Base-by-base conservation (phyloP, 2,113 vertebrate genomes). In the Megaceryle maxima region DNA sequence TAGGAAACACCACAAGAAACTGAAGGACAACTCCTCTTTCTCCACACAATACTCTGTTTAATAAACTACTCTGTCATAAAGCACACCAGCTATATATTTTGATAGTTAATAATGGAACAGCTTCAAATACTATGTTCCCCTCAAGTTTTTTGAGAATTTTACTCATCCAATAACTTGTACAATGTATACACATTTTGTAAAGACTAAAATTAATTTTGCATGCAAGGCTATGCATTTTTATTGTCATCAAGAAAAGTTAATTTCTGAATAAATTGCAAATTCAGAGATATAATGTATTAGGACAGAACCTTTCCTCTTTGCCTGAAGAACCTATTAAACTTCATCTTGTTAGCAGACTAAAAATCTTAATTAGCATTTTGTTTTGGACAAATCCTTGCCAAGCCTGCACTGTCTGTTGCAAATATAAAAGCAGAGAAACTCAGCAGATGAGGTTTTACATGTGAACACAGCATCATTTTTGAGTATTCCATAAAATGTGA, bases 271-370 rank as follows among this genome's bases (percentile, higher is more conserved):
- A 95, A 97, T 72, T 86, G 89, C 50, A 69, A 94, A 50, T 83
- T 92, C 81, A 91, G 83, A 95, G 95, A 87, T 94, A 78, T 66
- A 95, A 94, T 82, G 66, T 62, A 85, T 87, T 82, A 97, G 95
- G 92, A 97, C 94, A 96, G 96, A 97, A 97, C 79, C 62, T 87
- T 82, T 76, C 69, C 82, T 95, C 97, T 97, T 96, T 97, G 97
- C 97, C 97, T 87, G 94, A 96, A 97, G 97, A 97, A 97, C 95
- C 91, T 95, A 98, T 97, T 98, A 95, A 97, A 93, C 74, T 93
- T 97, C 96, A 90, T 78, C 70, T 60, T 50, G 68, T 95, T 97
- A 97, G 96, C 67, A 97, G 92, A 92, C 92, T 89, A 80, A 94
- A 81, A 95, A 96, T 86, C 92, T 93, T 96, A 97, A 97, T 95